These are phyloP conservation scores for Lasioglossum marginatum DNA, from an alignment of 2,888 invertebrate genomes.

Conservation along the genomic window DNA sequence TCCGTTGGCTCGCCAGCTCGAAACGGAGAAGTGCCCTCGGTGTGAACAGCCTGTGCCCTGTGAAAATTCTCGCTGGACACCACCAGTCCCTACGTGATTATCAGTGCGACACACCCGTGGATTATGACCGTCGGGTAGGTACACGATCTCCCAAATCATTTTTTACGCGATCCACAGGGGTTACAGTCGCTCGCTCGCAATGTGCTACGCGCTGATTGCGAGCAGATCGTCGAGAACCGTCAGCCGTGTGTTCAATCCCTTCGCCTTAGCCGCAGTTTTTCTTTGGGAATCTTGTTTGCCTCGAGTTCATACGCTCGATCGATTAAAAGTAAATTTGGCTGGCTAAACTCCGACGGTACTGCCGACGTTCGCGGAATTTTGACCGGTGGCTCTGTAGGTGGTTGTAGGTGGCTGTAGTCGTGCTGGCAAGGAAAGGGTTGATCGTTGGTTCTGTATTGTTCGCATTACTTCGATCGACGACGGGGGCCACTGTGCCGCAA, in stretches of 20 bases:
- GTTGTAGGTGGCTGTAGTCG: not conserved
- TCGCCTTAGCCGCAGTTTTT: not conserved
- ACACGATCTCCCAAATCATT: not conserved
- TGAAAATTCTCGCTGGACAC: conserved; percentile 18
- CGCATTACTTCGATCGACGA: too few relatives aligned
- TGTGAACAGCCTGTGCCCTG: conserved; percentile 26
- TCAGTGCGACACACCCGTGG: conserved; percentile 67
- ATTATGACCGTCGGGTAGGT: conserved; percentile 75
- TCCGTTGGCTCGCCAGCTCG: not conserved
- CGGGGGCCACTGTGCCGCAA: not conserved
- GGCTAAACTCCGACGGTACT: not conserved
- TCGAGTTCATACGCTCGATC: not conserved
- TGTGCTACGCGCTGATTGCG: not conserved
- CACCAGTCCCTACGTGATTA: conserved; percentile 50
- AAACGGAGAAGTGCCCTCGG: conserved; percentile 23
- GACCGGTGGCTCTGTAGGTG: not conserved
- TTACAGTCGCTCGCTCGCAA: conserved; percentile 37
- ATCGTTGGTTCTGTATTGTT: not conserved
- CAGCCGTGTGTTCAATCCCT: not conserved
- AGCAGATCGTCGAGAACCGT: not conserved
- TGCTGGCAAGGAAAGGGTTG: not conserved
- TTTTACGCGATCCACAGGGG: not conserved
- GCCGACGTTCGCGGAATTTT: not conserved
- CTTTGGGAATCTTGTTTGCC: not conserved
- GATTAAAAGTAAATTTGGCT: not conserved